Conservation (phyloP, 2,113 vertebrate species). For the Crotalus helleri region DNA sequence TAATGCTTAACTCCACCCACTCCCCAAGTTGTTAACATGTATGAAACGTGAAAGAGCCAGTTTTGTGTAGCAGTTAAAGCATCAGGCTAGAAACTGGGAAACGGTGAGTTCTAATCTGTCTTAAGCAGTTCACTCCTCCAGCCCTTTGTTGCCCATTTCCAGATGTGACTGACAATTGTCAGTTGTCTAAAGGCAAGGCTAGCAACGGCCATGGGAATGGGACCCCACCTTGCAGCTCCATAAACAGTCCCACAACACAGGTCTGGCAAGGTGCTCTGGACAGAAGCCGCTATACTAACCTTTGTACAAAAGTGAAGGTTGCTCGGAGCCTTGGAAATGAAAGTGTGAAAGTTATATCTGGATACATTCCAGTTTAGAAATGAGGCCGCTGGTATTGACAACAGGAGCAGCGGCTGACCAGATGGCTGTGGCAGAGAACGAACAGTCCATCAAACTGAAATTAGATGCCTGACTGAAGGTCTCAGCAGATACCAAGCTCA, state of each 20-base stretch:
- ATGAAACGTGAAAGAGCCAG: background rate
- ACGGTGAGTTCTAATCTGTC: background rate
- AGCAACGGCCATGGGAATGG: background rate
- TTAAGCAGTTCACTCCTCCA: background rate
- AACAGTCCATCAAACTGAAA: background rate
- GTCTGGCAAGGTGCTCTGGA: background rate
- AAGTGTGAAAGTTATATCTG: background rate
- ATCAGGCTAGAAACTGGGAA: background rate
- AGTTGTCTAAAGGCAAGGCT: background rate
- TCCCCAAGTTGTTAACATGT: background rate
- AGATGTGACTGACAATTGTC: background rate
- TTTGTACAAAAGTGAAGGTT: background rate
- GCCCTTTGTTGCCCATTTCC: background rate
- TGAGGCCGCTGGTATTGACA: background rate
- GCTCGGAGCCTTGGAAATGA: background rate
- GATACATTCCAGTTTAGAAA: constrained; percentile 13
- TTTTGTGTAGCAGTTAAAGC: background rate
- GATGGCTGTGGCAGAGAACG: background rate
- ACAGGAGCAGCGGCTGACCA: background rate
- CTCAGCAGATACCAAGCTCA: background rate
- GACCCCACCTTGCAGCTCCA: background rate
- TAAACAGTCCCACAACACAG: background rate
- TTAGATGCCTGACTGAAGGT: background rate
- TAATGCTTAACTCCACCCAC: background rate
- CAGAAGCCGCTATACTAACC: background rate